Base-by-base conservation (phyloP, 53 echinoderm and acorn worm species). In the Stichopus horrens region DNA sequence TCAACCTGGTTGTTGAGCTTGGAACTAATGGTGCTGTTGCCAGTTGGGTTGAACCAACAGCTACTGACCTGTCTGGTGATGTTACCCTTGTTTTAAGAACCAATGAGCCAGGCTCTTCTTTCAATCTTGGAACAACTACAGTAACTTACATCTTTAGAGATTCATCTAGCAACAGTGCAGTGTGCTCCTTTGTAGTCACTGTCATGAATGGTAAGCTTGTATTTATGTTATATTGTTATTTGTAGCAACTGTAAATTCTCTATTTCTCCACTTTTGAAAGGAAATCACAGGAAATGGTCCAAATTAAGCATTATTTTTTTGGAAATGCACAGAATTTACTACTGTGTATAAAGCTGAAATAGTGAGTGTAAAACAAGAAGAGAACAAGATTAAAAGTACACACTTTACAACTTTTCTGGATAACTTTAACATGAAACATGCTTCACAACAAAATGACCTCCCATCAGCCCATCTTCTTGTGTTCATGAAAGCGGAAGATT, bases 41-140 rank as follows among this genome's bases (percentile, higher is more conserved):
- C 63, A 54, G 52, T 21, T 94, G 91, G 91, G 16, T 56, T 16
- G 88, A 58, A 6, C 94, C 94, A 7, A 91, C 92, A 7, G 89
- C 84, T 14, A 90, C 90, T 14, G 94, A 94, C 75, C 65, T 89
- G 21, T 91, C 91, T n/a, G 92, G 91, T 11, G 74, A 87, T 21
- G 77, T 53, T 58, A 73, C 54, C 75, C 57, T 90, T 55, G 9
- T 90, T 76, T n/a, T 82, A 77, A 55, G 85, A 9, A 76, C 23
- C 37, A 14, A 65, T 56, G 58, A 22, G 6, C 89, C 93, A 13
- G 91, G 91, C 20, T 52, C 77, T 6, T 21, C 80, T 14, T 93
- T 91, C 53, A 18, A 18, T 8, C 76, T 89, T 5, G 91, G 93
- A 2, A 16, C 66, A 8, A 73, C 83, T 7, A 77, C 58, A 5